Conservation (phyloP, 1,140 invertebrate species). For the Oncopeltus fasciatus region DNA sequence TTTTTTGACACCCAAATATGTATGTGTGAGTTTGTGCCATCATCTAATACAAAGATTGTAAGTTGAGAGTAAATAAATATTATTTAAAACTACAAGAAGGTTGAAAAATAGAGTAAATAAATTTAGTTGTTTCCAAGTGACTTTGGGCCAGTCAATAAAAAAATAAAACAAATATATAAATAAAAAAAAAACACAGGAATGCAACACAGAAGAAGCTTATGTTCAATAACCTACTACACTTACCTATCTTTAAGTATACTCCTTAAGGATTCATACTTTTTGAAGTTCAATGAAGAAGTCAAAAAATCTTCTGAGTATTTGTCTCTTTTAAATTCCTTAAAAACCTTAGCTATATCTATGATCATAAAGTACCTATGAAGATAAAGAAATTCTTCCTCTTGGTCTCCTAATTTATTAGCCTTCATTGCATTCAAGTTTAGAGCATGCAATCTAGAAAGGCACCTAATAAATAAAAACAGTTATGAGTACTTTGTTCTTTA, state of each 20-base stretch:
- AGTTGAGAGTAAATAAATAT: not conserved
- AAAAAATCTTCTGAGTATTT: not conserved
- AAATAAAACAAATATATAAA: not conserved
- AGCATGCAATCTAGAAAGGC: not conserved
- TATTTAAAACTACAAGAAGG: not conserved
- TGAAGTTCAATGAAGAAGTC: not conserved
- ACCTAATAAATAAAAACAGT: not conserved
- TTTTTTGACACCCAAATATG: no score
- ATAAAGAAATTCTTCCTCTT: not conserved
- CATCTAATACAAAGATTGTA: no score
- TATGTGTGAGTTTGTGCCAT: no score
- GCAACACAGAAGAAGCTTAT: not conserved
- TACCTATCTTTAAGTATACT: not conserved
- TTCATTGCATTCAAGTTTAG: not conserved
- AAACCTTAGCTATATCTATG: not conserved
- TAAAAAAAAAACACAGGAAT: not conserved
- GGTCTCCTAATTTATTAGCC: not conserved
- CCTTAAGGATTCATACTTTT: not conserved
- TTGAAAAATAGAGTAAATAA: not conserved
- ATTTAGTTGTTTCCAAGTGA: not conserved
- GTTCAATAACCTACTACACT: not conserved
- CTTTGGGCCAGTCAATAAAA: not conserved
- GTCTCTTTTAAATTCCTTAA: not conserved
- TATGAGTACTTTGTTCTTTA: no score
- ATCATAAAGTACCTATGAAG: not conserved